Percentiles rank a stretch among this genome's conserved stretches.
Conservation (phyloP, 2,113 vertebrate species). For the Tenebrosternarchus preto region DNA sequence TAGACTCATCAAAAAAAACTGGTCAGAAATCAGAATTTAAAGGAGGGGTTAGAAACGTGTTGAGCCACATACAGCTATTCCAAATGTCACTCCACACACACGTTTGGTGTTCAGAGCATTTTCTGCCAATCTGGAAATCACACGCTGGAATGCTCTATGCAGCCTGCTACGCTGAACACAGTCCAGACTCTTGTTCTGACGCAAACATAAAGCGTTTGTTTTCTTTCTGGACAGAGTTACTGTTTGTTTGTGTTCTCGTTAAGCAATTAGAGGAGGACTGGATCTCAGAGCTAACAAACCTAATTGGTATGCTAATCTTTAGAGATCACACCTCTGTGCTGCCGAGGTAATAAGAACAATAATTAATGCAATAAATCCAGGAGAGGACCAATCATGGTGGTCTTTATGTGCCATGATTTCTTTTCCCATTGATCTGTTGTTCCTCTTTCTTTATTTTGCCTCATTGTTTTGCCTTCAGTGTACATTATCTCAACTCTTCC, state of each 20-base stretch:
- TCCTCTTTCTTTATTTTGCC: too few species aligned
- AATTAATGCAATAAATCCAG: constrained; percentile 19
- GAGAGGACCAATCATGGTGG: too few species aligned
- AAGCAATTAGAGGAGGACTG: constrained; percentile 23
- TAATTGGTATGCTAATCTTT: constrained; percentile 8
- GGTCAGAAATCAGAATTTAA: background rate
- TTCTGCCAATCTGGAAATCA: constrained; percentile 37
- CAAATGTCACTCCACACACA: background rate
- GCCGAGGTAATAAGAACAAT: background rate
- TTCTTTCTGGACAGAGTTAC: constrained; percentile 13
- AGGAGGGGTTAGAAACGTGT: background rate
- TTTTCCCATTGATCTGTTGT: background rate
- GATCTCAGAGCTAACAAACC: constrained; percentile 22
- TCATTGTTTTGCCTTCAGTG: too few species aligned
- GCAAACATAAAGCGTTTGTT: too few species aligned
- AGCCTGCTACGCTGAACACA: constrained; percentile 40
- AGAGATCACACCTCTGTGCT: background rate
- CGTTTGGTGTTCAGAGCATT: constrained; percentile 5
- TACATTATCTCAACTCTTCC: background rate
- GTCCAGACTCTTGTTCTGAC: constrained; percentile 17
- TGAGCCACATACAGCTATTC: background rate
- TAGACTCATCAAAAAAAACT: background rate
- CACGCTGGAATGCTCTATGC: constrained; percentile 1
- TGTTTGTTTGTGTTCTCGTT: constrained; percentile 40
- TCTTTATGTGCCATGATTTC: background rate